phyloP scores from a whole-genome alignment of 2,888 invertebrate species.

The Drosophila meridiana region DNA sequence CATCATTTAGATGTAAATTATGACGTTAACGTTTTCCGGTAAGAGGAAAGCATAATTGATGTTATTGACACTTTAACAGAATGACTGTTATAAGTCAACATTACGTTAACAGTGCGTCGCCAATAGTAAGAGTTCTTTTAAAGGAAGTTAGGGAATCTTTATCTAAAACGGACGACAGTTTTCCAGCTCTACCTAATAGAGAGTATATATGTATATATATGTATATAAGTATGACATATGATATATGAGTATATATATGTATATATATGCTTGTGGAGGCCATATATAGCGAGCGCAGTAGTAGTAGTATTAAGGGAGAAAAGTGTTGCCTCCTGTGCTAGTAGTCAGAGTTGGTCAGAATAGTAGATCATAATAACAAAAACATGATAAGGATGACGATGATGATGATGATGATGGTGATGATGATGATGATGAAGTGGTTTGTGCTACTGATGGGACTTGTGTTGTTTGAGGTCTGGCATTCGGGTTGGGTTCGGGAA shows the following conservation, averaged over 20 bases:
- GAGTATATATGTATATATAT: slow-evolving; percentile 43
- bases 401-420: slow-evolving; percentile 3
- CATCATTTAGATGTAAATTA: neutral
- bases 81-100: neutral
- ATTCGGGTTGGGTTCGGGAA: slow-evolving; percentile 18
- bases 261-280: slow-evolving; percentile 28
- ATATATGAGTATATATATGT: slow-evolving; percentile 42
- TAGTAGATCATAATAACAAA: slow-evolving; percentile 19
- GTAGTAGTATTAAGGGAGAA: slow-evolving; percentile 43
- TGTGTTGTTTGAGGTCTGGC: neutral
- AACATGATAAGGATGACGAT: slow-evolving; percentile 1
- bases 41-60: neutral
- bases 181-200: slow-evolving; percentile 48
- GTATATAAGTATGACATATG: slow-evolving; percentile 48
- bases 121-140: neutral
- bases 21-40: neutral
- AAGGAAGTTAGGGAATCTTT: neutral
- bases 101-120: neutral
- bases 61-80: neutral
- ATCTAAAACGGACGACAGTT: neutral
- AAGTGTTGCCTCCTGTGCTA: slow-evolving; percentile 31
- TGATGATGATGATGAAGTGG: slow-evolving; percentile 25
- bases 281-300: slow-evolving; percentile 28
- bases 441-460: neutral
- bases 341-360: slow-evolving; percentile 15